A percentile compares a stretch with the other conserved stretches of the same genome.
phyloP scores from a whole-genome alignment of 2,888 invertebrate species.

The Apeira syringaria region DNA sequence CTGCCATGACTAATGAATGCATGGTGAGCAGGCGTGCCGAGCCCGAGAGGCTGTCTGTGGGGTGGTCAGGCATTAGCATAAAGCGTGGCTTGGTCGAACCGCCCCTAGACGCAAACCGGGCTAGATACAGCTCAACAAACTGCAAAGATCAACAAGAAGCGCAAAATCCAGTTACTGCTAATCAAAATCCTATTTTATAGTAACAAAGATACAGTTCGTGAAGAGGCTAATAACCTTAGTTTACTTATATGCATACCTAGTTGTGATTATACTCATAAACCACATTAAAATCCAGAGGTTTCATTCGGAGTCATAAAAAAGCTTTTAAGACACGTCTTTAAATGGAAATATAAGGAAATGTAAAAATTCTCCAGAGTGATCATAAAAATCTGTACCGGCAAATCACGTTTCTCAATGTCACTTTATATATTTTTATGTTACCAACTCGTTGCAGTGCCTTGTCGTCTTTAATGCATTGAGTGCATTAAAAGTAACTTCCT shows the following conservation, averaged over 20 bases:
- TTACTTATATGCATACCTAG: conserved; percentile 18
- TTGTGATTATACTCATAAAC: no score
- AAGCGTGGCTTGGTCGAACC: conserved; percentile 56
- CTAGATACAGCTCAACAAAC: conserved; percentile 34
- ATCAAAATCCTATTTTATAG: not conserved
- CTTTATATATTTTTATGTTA: conserved; percentile 46
- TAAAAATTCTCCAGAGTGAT: conserved; percentile 26
- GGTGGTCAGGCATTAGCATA: conserved; percentile 76
- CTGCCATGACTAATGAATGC: conserved; percentile 45
- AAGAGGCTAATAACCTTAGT: conserved; percentile 27
- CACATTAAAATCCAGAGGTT: conserved; percentile 24
- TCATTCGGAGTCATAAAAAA: conserved; percentile 32
- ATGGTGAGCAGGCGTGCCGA: conserved; percentile 23
- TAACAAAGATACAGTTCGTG: conserved; percentile 7
- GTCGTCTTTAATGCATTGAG: conserved; percentile 43
- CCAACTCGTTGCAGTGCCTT: conserved; percentile 32
- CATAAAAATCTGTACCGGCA: conserved; percentile 42
- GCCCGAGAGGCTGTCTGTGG: conserved; percentile 57
- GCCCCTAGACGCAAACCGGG: conserved; percentile 38
- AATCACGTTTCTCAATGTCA: conserved; percentile 55
- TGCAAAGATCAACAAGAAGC: conserved; percentile 23
- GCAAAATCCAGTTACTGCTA: not conserved
- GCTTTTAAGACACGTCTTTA: conserved; percentile 32
- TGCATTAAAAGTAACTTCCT: conserved; percentile 54
- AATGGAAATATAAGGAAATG: conserved; percentile 33